Conservation (phyloP, 53 echinoderm and acorn worm species). For the Echinometra lucunter region DNA sequence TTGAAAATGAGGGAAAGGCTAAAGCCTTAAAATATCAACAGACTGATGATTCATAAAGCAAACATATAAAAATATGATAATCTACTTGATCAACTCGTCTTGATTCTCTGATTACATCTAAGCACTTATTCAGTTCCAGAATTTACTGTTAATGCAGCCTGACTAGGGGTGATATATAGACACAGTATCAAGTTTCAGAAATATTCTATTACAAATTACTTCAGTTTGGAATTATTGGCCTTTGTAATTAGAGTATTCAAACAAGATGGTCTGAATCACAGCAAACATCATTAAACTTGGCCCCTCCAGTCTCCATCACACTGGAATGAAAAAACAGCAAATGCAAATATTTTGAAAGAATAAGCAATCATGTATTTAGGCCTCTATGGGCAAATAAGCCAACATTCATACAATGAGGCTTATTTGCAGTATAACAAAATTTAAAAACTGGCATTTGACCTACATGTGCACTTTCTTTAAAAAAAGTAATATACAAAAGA, state of each 20-base stretch:
- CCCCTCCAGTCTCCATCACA: neutral
- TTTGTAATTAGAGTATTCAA: slow-evolving; percentile 27
- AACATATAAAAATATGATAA: slow-evolving; percentile 14
- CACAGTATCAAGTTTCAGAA: neutral
- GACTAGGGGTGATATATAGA: neutral
- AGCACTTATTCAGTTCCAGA: neutral
- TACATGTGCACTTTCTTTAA: too few species aligned
- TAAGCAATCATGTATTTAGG: neutral
- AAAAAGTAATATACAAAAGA: too few species aligned
- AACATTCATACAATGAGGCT: neutral
- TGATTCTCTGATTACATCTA: slow-evolving; percentile 1
- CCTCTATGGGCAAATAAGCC: neutral
- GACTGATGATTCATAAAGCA: neutral
- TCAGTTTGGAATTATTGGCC: neutral
- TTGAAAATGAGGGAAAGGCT: neutral
- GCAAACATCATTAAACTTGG: neutral
- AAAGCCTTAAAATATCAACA: too few species aligned
- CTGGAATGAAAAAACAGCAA: neutral
- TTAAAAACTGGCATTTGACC: too few species aligned
- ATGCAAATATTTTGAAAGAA: neutral
- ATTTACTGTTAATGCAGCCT: neutral
- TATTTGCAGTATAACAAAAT: neutral
- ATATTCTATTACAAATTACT: slow-evolving; percentile 13
- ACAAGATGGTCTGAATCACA: slow-evolving; percentile 6
- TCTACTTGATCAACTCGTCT: neutral